These are phyloP conservation scores for Hozukius guyotensis DNA, from an alignment of 2,797 vertebrate species.

Conservation along the genomic window DNA sequence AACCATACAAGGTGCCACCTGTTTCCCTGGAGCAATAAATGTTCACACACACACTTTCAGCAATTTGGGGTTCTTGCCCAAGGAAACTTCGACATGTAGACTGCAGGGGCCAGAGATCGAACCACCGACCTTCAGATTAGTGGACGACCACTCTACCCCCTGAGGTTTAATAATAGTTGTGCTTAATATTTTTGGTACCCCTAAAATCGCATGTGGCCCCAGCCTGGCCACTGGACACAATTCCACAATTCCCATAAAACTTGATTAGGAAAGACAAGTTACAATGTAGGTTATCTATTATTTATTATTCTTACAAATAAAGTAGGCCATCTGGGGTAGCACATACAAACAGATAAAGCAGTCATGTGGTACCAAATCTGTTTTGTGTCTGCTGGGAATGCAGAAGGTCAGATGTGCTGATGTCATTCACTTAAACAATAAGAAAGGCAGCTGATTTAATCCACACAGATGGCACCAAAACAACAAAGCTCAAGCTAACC, in stretches of 20 bases:
- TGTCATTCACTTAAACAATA: conserved; percentile 7
- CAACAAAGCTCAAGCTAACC: neutral
- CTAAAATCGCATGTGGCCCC: no score
- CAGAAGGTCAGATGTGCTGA: conserved; percentile 1
- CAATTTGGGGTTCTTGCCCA: no score
- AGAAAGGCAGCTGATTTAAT: neutral
- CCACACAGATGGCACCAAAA: neutral
- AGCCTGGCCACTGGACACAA: no score
- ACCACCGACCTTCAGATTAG: no score
- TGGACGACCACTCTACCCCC: no score
- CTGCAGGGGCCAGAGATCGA: no score
- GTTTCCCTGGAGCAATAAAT: no score
- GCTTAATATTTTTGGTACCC: no score
- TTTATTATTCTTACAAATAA: neutral
- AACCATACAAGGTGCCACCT: no score
- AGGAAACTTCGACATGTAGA: no score
- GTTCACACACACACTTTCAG: no score
- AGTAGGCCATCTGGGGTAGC: neutral
- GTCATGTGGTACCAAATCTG: neutral
- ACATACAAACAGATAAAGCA: neutral
- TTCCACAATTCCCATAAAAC: neutral
- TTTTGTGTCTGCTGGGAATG: neutral
- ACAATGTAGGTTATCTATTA: neutral
- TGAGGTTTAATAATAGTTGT: no score
- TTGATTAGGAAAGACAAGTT: neutral